Percentiles rank a stretch among this genome's conserved stretches.
These are phyloP conservation scores for Helicoverpa zea DNA, from an alignment of 1,140 invertebrate genomes.

Conservation along the genomic window DNA sequence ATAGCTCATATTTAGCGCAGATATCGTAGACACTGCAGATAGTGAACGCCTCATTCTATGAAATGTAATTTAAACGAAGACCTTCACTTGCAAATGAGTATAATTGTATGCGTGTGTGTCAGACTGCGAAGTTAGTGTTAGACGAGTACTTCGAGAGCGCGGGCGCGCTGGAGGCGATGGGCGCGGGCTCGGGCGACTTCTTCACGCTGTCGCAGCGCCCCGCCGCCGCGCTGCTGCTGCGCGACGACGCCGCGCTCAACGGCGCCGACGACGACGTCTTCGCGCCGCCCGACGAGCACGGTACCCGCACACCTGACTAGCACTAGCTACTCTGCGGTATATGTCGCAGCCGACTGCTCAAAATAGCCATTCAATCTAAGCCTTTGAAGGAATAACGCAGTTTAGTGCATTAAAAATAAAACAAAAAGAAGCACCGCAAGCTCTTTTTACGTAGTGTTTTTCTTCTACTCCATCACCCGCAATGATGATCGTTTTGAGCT, in stretches of 20 bases:
- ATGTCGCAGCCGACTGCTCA: no score
- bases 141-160: constrained; percentile 92
- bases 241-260: constrained; percentile 76
- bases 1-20: no score
- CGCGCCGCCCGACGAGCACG: constrained; percentile 52
- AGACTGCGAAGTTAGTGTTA: constrained; percentile 95
- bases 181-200: constrained; percentile 83
- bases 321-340: background rate
- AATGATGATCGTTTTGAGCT: no score
- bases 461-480: no score
- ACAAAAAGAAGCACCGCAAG: no score
- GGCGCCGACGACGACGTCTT: constrained; percentile 82
- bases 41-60: no score
- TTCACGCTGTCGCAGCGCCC: constrained; percentile 84
- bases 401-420: no score
- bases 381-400: no score
- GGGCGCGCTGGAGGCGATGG: constrained; percentile 78
- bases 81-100: background rate
- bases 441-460: no score
- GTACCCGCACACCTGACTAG: background rate
- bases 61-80: no score
- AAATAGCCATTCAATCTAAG: no score
- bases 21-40: no score
- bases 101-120: constrained; percentile 7
- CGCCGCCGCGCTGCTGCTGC: constrained; percentile 78